Evolutionary conservation across 2,888 invertebrate species (phyloP).

Genomic region (Drosophila colorata): DNA sequence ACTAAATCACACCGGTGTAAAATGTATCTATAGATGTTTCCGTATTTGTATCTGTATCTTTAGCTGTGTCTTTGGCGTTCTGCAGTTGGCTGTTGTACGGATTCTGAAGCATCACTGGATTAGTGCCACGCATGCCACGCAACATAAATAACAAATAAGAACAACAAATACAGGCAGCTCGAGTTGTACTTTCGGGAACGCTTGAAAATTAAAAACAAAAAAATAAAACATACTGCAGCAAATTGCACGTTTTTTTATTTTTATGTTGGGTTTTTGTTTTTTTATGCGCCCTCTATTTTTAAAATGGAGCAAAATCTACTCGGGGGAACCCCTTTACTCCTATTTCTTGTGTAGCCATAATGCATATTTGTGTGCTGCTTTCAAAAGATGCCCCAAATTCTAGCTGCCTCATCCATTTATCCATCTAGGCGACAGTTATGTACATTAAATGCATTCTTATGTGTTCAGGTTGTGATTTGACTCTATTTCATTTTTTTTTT

Average conservation of each 20-base stretch:
- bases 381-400: conserved; percentile 12
- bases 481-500: neutral
- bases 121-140: conserved; percentile 30
- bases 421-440: conserved; percentile 7
- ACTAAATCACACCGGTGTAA: conserved; percentile 41
- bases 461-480: conserved; percentile 1
- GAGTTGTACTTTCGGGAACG: conserved; percentile 21
- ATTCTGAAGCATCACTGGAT: conserved; percentile 53
- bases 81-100: conserved; percentile 4
- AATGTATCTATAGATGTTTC: conserved; percentile 18
- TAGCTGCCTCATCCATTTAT: conserved; percentile 4
- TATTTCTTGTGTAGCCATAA: conserved; percentile 7
- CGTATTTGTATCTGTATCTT: conserved; percentile 11
- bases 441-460: conserved; percentile 15
- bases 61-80: conserved; percentile 4
- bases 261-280: neutral
- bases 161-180: conserved; percentile 14
- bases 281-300: neutral
- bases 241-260: conserved; percentile 19
- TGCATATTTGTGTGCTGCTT: conserved; percentile 30
- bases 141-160: conserved; percentile 46
- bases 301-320: neutral
- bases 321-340: conserved; percentile 8
- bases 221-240: too few species aligned
- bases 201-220: neutral